phyloP scores from a whole-genome alignment of 2,888 invertebrate genomes.

The Eudasyphora cyanicolor region DNA sequence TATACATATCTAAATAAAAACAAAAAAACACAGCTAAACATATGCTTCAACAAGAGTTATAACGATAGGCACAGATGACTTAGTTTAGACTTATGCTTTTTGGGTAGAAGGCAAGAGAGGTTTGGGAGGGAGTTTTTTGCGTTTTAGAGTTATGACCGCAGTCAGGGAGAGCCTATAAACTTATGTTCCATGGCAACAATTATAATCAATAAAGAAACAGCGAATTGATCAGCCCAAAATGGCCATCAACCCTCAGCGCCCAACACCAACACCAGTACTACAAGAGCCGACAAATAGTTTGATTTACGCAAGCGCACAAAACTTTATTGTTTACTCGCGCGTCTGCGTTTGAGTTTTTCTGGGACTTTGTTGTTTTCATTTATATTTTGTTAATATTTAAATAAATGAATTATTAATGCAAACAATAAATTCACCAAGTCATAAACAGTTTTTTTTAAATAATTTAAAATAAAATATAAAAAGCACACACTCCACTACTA shows the following conservation, averaged over 20 bases:
- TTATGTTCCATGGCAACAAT: too few species aligned
- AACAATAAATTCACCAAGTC: constrained; percentile 68
- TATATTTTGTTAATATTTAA: constrained; percentile 66
- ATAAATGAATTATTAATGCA: constrained; percentile 74
- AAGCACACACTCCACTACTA: constrained; percentile 3
- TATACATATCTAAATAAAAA: constrained; percentile 67
- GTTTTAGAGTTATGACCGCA: too few species aligned
- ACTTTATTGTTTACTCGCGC: background rate
- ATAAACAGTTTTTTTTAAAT: constrained; percentile 73
- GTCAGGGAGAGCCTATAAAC: too few species aligned
- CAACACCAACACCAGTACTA: background rate
- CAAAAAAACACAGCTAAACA: constrained; percentile 10
- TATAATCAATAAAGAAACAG: too few species aligned
- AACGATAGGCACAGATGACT: too few species aligned
- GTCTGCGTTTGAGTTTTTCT: background rate
- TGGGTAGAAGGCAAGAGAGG: too few species aligned
- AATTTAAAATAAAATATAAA: constrained; percentile 71
- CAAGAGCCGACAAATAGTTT: background rate
- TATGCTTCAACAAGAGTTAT: too few species aligned
- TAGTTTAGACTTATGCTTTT: too few species aligned
- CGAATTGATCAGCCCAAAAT: constrained; percentile 17
- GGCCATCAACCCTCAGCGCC: background rate
- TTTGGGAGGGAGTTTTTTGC: too few species aligned
- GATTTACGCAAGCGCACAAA: constrained; percentile 59
- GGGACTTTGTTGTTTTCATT: constrained; percentile 52